These are phyloP conservation scores for Hippopotamus amphibius DNA, from an alignment of 2,113 vertebrate species.

Conservation along the genomic window DNA sequence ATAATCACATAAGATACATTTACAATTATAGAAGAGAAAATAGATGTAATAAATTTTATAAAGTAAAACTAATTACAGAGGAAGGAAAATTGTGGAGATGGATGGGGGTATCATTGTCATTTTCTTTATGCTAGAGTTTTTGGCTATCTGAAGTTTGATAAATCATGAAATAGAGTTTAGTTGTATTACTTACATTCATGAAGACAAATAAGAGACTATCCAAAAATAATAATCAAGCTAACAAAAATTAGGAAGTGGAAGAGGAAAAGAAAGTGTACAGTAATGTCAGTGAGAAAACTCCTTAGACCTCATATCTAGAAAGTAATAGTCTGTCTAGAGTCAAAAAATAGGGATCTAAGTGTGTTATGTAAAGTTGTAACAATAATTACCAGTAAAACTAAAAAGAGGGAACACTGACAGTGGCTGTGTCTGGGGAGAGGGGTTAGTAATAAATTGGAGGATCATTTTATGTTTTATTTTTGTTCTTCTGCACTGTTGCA, in stretches of 20 bases:
- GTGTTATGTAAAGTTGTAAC: constrained; percentile 24
- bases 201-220: background rate
- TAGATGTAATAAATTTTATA: background rate
- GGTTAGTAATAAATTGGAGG: background rate
- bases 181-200: background rate
- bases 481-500: constrained; percentile 44
- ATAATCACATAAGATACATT: background rate
- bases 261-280: background rate
- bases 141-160: background rate
- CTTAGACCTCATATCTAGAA: background rate
- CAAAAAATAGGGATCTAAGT: background rate
- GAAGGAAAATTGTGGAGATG: background rate
- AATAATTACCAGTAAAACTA: constrained; percentile 19
- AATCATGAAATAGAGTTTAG: background rate
- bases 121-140: background rate
- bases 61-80: constrained; percentile 8
- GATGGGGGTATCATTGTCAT: background rate
- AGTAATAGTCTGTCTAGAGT: background rate
- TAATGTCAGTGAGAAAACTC: background rate
- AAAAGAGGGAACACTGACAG: background rate
- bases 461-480: constrained; percentile 62
- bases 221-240: constrained; percentile 36
- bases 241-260: background rate
- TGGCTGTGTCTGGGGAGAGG: background rate
- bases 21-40: background rate